Evolutionary conservation across 2,888 invertebrate species (phyloP).

Genomic region (Crocallis elinguaria): DNA sequence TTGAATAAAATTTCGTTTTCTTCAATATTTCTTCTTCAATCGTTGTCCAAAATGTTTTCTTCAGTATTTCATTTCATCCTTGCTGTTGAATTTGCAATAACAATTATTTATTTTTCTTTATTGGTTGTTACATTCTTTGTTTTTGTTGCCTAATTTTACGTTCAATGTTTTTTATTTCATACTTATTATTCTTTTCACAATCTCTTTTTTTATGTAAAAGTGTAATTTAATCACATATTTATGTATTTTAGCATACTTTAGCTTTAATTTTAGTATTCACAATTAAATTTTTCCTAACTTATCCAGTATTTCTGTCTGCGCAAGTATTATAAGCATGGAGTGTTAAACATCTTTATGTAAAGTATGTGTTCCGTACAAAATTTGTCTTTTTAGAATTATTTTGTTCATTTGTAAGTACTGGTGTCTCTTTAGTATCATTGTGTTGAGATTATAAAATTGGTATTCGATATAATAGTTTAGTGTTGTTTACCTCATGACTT

Average conservation of each 20-base stretch:
- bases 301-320: slow-evolving; percentile 57
- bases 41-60: not conserved
- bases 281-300: slow-evolving; percentile 38
- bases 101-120: slow-evolving; percentile 51
- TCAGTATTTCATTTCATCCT: slow-evolving; percentile 25
- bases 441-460: slow-evolving; percentile 65
- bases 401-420: slow-evolving; percentile 47
- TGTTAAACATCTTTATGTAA: slow-evolving; percentile 55
- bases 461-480: slow-evolving; percentile 73
- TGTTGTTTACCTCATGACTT: slow-evolving; percentile 84
- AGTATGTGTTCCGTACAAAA: slow-evolving; percentile 55
- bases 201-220: slow-evolving; percentile 50
- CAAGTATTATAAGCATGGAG: slow-evolving; percentile 59
- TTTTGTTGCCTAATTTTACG: slow-evolving; percentile 82
- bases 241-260: slow-evolving; percentile 76
- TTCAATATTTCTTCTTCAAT: slow-evolving; percentile 32
- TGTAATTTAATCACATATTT: slow-evolving; percentile 73
- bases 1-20: slow-evolving; percentile 24
- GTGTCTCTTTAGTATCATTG: slow-evolving; percentile 55
- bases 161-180: slow-evolving; percentile 65
- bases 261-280: slow-evolving; percentile 74
- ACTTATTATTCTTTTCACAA: slow-evolving; percentile 55
- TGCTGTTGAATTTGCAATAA: slow-evolving; percentile 43
- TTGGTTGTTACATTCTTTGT: slow-evolving; percentile 77
- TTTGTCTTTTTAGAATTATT: slow-evolving; percentile 43